Evolutionary conservation across 2,113 vertebrate genomes (phyloP).

Genomic region (Clarias gariepinus): DNA sequence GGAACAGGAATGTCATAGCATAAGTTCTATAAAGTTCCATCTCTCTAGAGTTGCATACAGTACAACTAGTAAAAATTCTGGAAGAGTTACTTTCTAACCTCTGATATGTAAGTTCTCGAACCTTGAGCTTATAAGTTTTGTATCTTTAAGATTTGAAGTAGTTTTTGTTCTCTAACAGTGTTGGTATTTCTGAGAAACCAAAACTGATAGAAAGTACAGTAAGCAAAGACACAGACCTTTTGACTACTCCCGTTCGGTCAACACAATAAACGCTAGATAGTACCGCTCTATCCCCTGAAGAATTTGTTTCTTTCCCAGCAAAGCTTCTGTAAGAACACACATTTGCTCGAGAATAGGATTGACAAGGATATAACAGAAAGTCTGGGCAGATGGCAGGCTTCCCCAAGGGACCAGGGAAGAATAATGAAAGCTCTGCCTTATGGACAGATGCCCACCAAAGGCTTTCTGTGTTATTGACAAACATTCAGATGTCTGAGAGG

Average conservation of each 20-base stretch:
- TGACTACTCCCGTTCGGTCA: conserved; percentile 8
- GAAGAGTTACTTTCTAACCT: background rate
- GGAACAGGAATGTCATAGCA: no score
- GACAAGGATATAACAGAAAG: conserved; percentile 14
- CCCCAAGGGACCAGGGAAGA: background rate
- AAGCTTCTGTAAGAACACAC: background rate
- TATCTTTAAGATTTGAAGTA: background rate
- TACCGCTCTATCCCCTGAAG: background rate
- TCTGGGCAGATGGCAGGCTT: conserved; percentile 4
- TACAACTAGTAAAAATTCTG: no score
- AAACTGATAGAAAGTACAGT: background rate
- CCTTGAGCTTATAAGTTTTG: background rate
- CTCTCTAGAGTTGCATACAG: no score
- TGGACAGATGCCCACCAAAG: conserved; percentile 1
- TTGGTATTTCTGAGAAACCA: background rate
- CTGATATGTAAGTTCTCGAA: background rate
- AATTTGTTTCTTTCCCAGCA: background rate
- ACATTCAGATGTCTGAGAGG: background rate
- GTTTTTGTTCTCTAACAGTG: background rate
- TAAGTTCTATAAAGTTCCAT: no score
- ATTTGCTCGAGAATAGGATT: background rate
- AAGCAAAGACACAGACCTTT: background rate
- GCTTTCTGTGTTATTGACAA: conserved; percentile 16
- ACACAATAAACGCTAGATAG: background rate
- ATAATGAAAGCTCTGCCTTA: conserved; percentile 12